Percentiles rank a stretch among this genome's conserved stretches.
These are phyloP conservation scores for Anorthoa munda DNA, from an alignment of 2,888 invertebrate species.

Conservation along the genomic window DNA sequence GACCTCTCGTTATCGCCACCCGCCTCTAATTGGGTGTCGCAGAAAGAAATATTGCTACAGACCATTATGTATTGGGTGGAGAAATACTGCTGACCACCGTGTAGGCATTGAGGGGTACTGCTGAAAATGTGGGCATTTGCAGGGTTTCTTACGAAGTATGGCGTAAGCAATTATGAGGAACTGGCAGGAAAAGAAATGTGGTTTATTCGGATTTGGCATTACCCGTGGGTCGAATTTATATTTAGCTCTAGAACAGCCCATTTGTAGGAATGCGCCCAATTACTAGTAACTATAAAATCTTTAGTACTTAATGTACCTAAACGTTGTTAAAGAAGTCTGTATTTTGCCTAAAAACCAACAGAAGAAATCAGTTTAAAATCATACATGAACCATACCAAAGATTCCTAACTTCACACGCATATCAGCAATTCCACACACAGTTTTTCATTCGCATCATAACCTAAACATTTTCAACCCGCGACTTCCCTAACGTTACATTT, in stretches of 20 bases:
- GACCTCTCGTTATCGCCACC: slow-evolving; percentile 73
- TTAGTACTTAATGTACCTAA: neutral
- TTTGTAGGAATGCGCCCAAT: too few relatives aligned
- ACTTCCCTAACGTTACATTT: neutral
- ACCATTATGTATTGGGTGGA: slow-evolving; percentile 57
- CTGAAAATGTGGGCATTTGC: slow-evolving; percentile 17
- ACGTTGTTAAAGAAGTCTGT: neutral
- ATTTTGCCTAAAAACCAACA: neutral
- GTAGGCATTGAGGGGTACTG: slow-evolving; percentile 15
- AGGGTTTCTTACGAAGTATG: slow-evolving; percentile 20
- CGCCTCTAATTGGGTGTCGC: slow-evolving; percentile 67
- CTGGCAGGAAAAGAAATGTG: neutral
- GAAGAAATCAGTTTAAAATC: neutral
- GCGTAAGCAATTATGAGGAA: slow-evolving; percentile 29
- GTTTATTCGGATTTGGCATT: neutral
- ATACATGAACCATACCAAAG: neutral
- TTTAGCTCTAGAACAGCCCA: neutral
- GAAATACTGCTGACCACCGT: slow-evolving; percentile 59
- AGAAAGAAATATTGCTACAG: slow-evolving; percentile 66
- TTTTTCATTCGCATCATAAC: slow-evolving; percentile 2
- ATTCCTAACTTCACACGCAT: neutral
- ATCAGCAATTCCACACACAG: neutral
- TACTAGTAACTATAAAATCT: neutral
- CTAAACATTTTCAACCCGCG: slow-evolving; percentile 1
- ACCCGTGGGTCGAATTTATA: neutral